Conservation (phyloP, 2,888 invertebrate genomes). For the Mimumesa dahlbomi region DNA sequence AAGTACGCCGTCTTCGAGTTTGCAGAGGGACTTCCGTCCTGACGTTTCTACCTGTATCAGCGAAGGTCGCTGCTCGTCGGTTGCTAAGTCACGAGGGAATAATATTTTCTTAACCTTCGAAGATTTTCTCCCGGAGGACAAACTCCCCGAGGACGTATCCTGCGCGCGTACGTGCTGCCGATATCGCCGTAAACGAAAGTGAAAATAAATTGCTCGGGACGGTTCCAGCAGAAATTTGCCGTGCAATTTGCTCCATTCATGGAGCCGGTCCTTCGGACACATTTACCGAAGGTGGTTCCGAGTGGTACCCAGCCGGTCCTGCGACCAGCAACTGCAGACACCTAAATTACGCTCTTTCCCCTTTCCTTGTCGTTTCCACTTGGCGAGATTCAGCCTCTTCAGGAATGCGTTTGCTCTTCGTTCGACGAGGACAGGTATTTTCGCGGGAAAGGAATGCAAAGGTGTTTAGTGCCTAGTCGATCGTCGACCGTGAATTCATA, state of each 20-base stretch:
- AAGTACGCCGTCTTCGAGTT: too few relatives aligned
- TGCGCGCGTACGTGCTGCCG: constrained; percentile 1
- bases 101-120: not conserved
- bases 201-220: constrained; percentile 67
- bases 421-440: not conserved
- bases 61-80: not conserved
- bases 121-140: not conserved
- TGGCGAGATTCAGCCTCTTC: not conserved
- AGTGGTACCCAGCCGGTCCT: constrained; percentile 23
- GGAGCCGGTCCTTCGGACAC: constrained; percentile 41
- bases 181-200: constrained; percentile 58
- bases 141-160: not conserved
- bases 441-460: too few relatives aligned
- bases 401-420: constrained; percentile 8
- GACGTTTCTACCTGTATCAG: too few relatives aligned
- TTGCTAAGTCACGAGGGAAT: not conserved
- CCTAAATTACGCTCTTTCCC: constrained; percentile 51
- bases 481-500: too few relatives aligned
- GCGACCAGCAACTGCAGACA: constrained; percentile 29
- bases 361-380: not conserved
- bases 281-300: too few relatives aligned
- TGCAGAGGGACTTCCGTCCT: not conserved
- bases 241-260: constrained; percentile 64
- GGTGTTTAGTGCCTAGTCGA: too few relatives aligned
- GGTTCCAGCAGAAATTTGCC: constrained; percentile 57